Base-by-base conservation (phyloP, 2,113 vertebrate species). In the Pterocles burchelli region DNA sequence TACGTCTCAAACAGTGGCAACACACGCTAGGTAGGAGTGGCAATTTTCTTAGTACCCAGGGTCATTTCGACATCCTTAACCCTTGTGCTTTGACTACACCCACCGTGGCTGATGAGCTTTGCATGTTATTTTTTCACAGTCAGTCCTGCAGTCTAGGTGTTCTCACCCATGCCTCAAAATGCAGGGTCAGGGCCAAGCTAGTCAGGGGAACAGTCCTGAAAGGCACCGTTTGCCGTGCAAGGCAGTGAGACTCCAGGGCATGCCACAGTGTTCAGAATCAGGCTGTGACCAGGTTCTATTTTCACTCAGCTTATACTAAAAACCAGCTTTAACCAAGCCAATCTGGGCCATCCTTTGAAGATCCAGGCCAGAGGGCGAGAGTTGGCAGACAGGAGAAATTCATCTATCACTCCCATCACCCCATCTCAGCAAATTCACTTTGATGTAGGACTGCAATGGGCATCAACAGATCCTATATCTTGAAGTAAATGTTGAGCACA, bases 251-350 rank as follows among this genome's bases (percentile, higher is more conserved):
- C 70, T 84, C 36, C 19, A 18, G 73, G 48, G 46, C 20, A 19
- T 93, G 80, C 67, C 63, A 58, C 20, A 13, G 46, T 65, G 80
- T 75, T 88, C 82, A 31, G 77, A 88, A 83, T 62, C 58, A 76
- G 73, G 57, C 80, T 76, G 29, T 45, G 61, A 49, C 46, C 29
- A 63, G 58, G 31, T 45, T 74, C 58, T 75, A 0, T 75, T 92
- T 85, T 94, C 57, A 49, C 22, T 89, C 54, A 62, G 25, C 61
- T 86, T 77, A 85, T 74, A 71, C 58, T 80, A 87, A 90, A 96
- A 83, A 71, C 17, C 48, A 41, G 62, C 73, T 93, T 93, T 88
- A 89, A 92, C 41, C 58, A 66, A 57, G 41, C 21, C 79, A 82
- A 70, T 67, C 14, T 92, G 49, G 13, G 49, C 15, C n/a, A 59